A percentile compares a stretch with the other conserved stretches of the same genome.
phyloP scores from a whole-genome alignment of 2,113 vertebrate genomes.

The Peromyscus leucopus region DNA sequence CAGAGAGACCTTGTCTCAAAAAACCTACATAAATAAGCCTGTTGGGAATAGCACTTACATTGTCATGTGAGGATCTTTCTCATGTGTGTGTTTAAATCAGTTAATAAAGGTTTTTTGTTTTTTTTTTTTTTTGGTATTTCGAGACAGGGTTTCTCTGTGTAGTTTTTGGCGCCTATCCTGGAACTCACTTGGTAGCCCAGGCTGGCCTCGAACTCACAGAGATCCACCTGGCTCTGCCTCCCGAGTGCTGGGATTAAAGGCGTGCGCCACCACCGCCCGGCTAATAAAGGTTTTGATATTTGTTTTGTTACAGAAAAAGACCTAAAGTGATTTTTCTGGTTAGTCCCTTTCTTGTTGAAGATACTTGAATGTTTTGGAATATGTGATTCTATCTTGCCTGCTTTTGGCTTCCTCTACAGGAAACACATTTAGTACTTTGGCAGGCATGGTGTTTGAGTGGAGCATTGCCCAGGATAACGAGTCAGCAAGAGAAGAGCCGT shows the following conservation, averaged over 20 bases:
- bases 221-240: too few species aligned
- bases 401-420: conserved; percentile 81
- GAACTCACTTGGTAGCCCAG: too few species aligned
- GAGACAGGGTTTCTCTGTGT: too few species aligned
- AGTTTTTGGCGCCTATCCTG: too few species aligned
- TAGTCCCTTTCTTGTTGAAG: conserved; percentile 47
- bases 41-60: background rate
- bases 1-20: background rate
- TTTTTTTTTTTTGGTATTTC: too few species aligned
- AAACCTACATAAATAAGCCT: background rate
- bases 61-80: conserved; percentile 20
- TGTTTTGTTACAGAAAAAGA: conserved; percentile 7
- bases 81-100: conserved; percentile 5
- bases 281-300: background rate
- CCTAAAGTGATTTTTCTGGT: conserved; percentile 37
- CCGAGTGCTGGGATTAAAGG: too few species aligned
- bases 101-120: background rate
- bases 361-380: conserved; percentile 43
- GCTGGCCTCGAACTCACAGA: too few species aligned
- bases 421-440: conserved; percentile 88
- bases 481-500: conserved; percentile 75
- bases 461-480: conserved; percentile 82
- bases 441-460: conserved; percentile 86
- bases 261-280: too few species aligned
- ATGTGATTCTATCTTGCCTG: conserved; percentile 17